phyloP scores from a whole-genome alignment of 2,797 vertebrate genomes.

The Sus cebifrons region DNA sequence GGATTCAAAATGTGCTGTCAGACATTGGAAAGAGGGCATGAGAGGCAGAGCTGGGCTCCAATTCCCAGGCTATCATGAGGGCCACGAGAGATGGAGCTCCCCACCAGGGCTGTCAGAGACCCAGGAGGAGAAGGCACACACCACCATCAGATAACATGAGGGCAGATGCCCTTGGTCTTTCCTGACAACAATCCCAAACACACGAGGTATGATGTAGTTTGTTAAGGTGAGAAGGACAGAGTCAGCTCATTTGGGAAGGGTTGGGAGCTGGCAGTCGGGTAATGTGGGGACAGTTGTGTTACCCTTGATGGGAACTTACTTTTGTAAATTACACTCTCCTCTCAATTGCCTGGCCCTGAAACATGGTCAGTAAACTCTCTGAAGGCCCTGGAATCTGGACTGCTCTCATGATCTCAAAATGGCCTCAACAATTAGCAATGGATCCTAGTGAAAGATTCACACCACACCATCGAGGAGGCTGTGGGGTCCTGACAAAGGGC shows the following conservation, averaged over 20 bases:
- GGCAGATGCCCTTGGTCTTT: neutral
- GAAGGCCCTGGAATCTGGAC: neutral
- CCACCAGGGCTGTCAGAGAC: neutral
- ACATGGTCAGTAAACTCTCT: neutral
- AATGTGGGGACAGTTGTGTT: neutral
- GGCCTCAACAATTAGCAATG: neutral
- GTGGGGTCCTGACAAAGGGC: neutral
- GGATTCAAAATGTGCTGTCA: neutral
- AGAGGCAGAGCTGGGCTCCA: neutral
- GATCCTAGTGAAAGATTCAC: neutral
- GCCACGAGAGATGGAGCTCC: neutral
- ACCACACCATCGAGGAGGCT: neutral
- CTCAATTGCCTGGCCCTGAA: neutral
- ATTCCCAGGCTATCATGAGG: neutral
- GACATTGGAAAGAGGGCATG: neutral
- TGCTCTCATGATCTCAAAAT: neutral
- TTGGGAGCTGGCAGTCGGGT: neutral
- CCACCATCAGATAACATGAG: rapidly evolving
- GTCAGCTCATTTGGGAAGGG: neutral
- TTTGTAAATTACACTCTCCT: neutral
- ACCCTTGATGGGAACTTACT: neutral
- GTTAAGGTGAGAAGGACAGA: neutral
- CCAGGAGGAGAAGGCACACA: neutral
- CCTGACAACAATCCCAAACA: neutral
- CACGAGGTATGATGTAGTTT: neutral